These are phyloP conservation scores for Vidua macroura DNA, from an alignment of 2,113 vertebrate species.

Conservation along the genomic window DNA sequence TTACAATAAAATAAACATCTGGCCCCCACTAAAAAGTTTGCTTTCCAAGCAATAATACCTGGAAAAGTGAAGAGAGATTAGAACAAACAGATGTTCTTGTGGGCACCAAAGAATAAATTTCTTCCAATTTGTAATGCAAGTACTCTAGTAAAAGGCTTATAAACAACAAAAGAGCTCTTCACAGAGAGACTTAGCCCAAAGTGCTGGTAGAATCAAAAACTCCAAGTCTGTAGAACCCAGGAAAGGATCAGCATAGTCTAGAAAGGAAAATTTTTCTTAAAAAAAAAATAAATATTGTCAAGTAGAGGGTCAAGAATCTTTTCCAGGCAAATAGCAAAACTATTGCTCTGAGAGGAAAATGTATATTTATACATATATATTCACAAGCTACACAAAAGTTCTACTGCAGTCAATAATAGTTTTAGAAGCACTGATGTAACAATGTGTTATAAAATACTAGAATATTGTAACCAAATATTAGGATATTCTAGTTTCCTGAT, in stretches of 20 bases:
- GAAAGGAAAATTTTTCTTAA: neutral
- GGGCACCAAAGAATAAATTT: neutral
- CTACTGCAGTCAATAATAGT: neutral
- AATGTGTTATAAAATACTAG: neutral
- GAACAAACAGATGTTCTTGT: neutral
- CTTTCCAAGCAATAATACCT: neutral
- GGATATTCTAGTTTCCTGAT: neutral
- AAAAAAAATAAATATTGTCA: neutral
- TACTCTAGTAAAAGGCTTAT: neutral
- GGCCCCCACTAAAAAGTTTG: accelerated
- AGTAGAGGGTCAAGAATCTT: neutral
- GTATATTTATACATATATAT: neutral
- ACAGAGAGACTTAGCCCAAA: neutral
- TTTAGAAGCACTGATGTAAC: neutral
- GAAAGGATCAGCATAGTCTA: neutral
- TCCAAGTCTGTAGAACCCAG: neutral
- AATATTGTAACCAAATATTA: neutral
- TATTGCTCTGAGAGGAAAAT: neutral
- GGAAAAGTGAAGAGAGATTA: neutral
- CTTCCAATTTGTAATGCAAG: neutral
- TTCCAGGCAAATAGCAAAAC: neutral
- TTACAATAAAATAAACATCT: neutral
- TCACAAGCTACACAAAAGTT: neutral
- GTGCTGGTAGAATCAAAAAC: neutral
- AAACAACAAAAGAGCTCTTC: neutral